phyloP scores from a whole-genome alignment of 2,888 invertebrate species.

The Graphium colonna region DNA sequence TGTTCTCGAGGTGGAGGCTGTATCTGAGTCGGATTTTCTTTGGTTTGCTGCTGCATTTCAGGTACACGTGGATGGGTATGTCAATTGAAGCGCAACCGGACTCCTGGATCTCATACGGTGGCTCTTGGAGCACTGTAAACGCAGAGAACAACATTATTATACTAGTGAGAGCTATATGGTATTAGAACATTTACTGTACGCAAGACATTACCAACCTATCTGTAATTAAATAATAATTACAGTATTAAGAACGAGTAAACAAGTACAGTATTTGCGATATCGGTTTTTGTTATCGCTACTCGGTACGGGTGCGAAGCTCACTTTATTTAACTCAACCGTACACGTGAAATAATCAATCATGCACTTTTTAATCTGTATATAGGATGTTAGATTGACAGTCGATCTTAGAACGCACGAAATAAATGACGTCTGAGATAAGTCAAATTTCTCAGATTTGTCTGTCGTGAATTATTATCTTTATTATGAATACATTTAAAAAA shows the following conservation, averaged over 20 bases:
- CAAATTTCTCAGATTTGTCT: no score
- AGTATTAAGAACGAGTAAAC: background rate
- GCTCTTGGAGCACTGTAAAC: conserved; percentile 71
- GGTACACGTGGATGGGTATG: conserved; percentile 72
- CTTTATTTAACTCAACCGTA: background rate
- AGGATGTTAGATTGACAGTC: no score
- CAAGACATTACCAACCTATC: background rate
- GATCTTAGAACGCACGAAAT: no score
- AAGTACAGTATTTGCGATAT: background rate
- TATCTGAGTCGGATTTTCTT: conserved; percentile 67
- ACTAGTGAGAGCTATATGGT: background rate
- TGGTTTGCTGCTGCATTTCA: conserved; percentile 65
- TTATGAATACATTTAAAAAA: no score
- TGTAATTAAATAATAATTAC: background rate
- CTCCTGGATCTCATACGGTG: conserved; percentile 75
- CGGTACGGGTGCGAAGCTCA: background rate
- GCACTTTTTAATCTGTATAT: no score
- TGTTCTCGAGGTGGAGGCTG: conserved; percentile 65
- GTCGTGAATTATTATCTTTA: no score
- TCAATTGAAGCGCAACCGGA: conserved; percentile 70
- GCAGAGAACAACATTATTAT: conserved; percentile 6
- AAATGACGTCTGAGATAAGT: no score
- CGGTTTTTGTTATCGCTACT: background rate
- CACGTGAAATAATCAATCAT: no score
- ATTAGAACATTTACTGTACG: background rate